Evolutionary conservation across 2,113 vertebrate genomes (phyloP).

Genomic region (Clupea harengus): DNA sequence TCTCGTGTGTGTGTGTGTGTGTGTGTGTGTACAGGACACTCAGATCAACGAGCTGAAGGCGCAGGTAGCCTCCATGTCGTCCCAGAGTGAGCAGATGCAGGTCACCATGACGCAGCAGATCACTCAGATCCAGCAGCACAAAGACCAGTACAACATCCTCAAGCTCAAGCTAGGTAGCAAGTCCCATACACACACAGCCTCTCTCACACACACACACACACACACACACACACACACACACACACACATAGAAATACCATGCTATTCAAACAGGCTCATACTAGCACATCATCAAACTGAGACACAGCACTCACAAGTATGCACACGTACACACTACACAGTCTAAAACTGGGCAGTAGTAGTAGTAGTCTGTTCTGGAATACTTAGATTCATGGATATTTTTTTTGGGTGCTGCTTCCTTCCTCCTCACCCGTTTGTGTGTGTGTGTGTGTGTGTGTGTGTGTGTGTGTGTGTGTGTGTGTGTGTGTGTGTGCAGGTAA

Average conservation of each 20-base stretch:
- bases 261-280: not conserved
- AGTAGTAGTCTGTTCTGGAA: too few species aligned
- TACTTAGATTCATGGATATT: too few species aligned
- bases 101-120: slow-evolving; percentile 82
- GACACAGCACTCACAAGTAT: too few species aligned
- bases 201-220: not conserved
- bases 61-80: slow-evolving; percentile 73
- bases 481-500: slow-evolving; percentile 56
- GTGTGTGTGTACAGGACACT: slow-evolving; percentile 72
- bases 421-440: not conserved
- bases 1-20: not conserved
- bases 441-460: not conserved
- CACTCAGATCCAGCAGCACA: slow-evolving; percentile 95
- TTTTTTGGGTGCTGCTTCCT: not conserved
- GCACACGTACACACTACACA: too few species aligned
- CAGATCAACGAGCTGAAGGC: slow-evolving; percentile 92
- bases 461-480: not conserved
- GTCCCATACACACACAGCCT: too few species aligned
- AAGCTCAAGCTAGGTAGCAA: slow-evolving; percentile 88
- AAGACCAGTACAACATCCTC: slow-evolving; percentile 96
- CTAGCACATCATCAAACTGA: not conserved
- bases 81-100: slow-evolving; percentile 86
- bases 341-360: too few species aligned
- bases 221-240: not conserved
- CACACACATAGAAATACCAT: not conserved